Evolutionary conservation across 92 coral and sea anemone genomes (phyloP), one percentile per base, ranked within the genome.

Genomic region (Blastomussa wellsi): DNA sequence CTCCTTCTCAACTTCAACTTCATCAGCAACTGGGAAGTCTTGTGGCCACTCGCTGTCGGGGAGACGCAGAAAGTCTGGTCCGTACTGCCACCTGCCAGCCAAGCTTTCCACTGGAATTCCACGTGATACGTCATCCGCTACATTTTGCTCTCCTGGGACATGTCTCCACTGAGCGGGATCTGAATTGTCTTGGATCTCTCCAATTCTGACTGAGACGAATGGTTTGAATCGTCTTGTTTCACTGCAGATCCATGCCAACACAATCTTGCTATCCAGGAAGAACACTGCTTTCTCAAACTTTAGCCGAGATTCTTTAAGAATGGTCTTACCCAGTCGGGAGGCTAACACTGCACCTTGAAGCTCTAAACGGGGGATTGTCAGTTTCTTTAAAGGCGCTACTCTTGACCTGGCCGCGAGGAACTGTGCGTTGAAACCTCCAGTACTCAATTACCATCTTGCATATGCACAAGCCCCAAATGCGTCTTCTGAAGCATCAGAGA

Each of bases 141-240:
- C 75, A 44, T 81, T 82, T 24, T 29, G 72, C 68, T 74, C 76
- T 20, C 69, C 60, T 4, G 87, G 87, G 33, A 88, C 41, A 20
- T 74, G 91, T 82, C 81, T 72, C 82, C 91, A 82, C 65, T 88
- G 87, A 17, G 74, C 29, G 19, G 82, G 90, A 17, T 82, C 78
- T 35, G 73, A 9, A 64, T 87, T 72, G 48, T n/a, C 79, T 72
- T 86, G 90, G 49, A 80, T 86, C 52, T 80, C 80, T 86, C 85
- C 86, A 17, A 86, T 75, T 60, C 86, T 70, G 39, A 73, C 74
- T 35, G 89, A 79, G 5, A 86, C 74, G 57, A 86, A 86, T 35
- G 90, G 90, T 72, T 86, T 86, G 80, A 42, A 72, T 4, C 76
- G 36, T 73, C 81, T 71, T 2, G 80, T 80, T 38, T 80, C 53